Evolutionary conservation across 2,888 invertebrate genomes (phyloP), one percentile per base, ranked within the genome.

Genomic region (Acleris laterana): DNA sequence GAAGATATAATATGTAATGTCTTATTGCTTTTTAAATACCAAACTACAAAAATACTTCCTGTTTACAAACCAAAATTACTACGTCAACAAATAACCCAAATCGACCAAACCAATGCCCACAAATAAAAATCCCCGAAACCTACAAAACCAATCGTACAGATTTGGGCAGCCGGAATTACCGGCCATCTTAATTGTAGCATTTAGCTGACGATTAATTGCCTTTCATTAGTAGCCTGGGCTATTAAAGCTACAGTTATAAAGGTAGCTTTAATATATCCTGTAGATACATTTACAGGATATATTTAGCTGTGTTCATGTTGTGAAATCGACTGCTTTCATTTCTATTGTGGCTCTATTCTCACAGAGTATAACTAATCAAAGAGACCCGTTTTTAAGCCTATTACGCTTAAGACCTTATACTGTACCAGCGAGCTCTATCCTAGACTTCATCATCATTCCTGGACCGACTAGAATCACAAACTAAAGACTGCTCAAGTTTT

Each of bases 171-270:
- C 73, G 73, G 74, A 81, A 83, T 83, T 84, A 83, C 81, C 74
- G 74, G 71, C 77, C 77, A 77, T 77, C 82, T 81, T 87, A 84
- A 86, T 85, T 84, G 82, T 82, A 76, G 77, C 82, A 82, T 83
- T 83, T 83, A 79, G 79, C 81, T 75, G 76, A 77, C 75, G 78
- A 82, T 79, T 77, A 81, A 84, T 85, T 80, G 82, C 79, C 79
- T 84, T 83, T 83, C 83, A 86, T 86, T 85, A 82, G 70, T 68
- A 71, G 71, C 74, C 58, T 68, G 81, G 80, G 77, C 85, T 80
- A 85, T 85, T 85, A 82, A 81, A 70, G 73, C 70, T 72, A 75
- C 77, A 72, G 74, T 73, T 52, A 49, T 60, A 51, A 60, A 51
- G 59, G 52, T 58, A 59, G 70, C 70, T 69, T 70, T 67, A 69